Conservation (phyloP, 2,113 vertebrate genomes). For the Vicugna pacos region DNA sequence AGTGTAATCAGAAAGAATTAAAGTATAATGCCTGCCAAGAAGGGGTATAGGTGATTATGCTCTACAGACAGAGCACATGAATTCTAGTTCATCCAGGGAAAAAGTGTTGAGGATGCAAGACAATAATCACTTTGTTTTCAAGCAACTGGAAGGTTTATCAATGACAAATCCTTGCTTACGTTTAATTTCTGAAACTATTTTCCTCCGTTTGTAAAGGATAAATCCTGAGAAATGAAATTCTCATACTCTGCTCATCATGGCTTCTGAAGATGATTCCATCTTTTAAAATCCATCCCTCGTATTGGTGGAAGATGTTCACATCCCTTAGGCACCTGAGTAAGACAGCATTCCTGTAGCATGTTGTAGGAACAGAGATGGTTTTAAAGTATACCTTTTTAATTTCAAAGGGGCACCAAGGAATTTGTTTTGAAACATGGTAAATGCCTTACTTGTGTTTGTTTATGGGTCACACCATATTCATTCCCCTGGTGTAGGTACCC, state of each 20-base stretch:
- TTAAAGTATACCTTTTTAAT: not conserved
- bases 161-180: not conserved
- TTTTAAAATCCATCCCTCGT: not conserved
- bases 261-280: not conserved
- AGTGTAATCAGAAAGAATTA: not conserved
- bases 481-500: not conserved
- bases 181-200: slow-evolving; percentile 39
- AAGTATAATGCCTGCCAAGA: not conserved
- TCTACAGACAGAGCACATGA: not conserved
- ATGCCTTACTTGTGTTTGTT: not conserved
- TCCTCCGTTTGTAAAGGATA: not conserved
- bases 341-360: not conserved
- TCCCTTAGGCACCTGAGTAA: not conserved
- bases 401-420: not conserved
- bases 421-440: not conserved
- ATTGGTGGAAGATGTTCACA: not conserved
- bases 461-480: not conserved
- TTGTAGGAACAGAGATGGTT: not conserved
- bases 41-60: not conserved
- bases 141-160: not conserved
- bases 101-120: not conserved
- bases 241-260: not conserved
- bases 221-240: not conserved
- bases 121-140: not conserved
- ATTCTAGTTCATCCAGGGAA: not conserved